phyloP scores from a whole-genome alignment of 2,888 invertebrate species.

The Sinelater perroti region DNA sequence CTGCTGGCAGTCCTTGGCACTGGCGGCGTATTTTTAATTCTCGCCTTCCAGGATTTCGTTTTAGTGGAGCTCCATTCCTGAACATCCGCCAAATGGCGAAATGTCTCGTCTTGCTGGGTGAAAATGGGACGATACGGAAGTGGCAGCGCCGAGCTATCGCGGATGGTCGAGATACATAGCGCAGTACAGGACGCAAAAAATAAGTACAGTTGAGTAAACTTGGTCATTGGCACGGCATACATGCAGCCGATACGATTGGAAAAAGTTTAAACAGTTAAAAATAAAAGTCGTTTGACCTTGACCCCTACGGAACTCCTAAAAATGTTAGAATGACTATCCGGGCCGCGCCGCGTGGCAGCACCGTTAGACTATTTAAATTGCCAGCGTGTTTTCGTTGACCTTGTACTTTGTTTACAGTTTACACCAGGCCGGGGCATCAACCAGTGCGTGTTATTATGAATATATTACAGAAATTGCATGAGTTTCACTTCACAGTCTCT shows the following conservation, averaged over 20 bases:
- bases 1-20: background rate
- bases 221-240: constrained; percentile 49
- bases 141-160: constrained; percentile 28
- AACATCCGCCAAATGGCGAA: constrained; percentile 25
- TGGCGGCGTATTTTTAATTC: too few relatives aligned
- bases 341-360: constrained; percentile 47
- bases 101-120: background rate
- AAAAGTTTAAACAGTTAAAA: constrained; percentile 50
- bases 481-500: constrained; percentile 17
- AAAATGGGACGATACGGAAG: constrained; percentile 22
- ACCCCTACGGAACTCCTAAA: constrained; percentile 38
- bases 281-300: constrained; percentile 52
- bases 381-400: constrained; percentile 51
- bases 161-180: constrained; percentile 40
- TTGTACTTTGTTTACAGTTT: constrained; percentile 46
- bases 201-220: constrained; percentile 48
- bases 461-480: constrained; percentile 19
- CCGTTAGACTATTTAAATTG: constrained; percentile 52
- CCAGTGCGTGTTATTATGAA: constrained; percentile 21
- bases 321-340: constrained; percentile 51
- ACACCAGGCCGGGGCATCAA: constrained; percentile 32
- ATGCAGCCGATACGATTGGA: constrained; percentile 46
- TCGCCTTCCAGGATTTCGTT: too few relatives aligned
- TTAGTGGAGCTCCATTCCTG: too few relatives aligned
- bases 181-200: constrained; percentile 43